Evolutionary conservation across 1,140 invertebrate genomes (phyloP).

Genomic region (Lepidotrigona ventralis): DNA sequence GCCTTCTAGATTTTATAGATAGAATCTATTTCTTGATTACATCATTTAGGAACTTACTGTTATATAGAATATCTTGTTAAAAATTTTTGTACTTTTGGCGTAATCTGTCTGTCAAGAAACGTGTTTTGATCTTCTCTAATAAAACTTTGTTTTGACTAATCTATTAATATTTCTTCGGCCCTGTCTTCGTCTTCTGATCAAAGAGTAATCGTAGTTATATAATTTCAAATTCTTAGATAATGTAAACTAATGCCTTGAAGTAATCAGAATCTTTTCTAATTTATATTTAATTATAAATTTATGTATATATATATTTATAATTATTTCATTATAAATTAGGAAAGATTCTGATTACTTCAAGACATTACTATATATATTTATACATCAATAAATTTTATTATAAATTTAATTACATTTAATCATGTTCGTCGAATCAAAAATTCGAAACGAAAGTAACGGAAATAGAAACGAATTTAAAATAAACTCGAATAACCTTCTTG

Average conservation of each 20-base stretch:
- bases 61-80: background rate
- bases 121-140: background rate
- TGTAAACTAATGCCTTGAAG: background rate
- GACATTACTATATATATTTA: too few species aligned
- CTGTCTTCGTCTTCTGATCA: background rate
- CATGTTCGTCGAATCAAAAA: background rate
- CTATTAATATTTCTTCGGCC: background rate
- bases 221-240: background rate
- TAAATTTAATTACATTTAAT: too few species aligned
- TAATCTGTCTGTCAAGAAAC: background rate
- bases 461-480: background rate
- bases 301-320: too few species aligned
- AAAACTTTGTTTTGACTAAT: background rate
- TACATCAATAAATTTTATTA: too few species aligned
- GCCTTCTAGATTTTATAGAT: background rate
- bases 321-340: too few species aligned
- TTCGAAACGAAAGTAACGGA: background rate
- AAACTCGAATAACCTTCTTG: background rate
- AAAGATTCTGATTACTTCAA: too few species aligned
- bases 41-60: background rate
- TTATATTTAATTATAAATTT: too few species aligned
- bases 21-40: background rate
- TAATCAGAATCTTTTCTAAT: too few species aligned
- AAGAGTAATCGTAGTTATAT: background rate
- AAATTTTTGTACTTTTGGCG: background rate